Evolutionary conservation across 2,113 vertebrate genomes (phyloP), one percentile per base, ranked within the genome.

Genomic region (Oncorhynchus clarkii): DNA sequence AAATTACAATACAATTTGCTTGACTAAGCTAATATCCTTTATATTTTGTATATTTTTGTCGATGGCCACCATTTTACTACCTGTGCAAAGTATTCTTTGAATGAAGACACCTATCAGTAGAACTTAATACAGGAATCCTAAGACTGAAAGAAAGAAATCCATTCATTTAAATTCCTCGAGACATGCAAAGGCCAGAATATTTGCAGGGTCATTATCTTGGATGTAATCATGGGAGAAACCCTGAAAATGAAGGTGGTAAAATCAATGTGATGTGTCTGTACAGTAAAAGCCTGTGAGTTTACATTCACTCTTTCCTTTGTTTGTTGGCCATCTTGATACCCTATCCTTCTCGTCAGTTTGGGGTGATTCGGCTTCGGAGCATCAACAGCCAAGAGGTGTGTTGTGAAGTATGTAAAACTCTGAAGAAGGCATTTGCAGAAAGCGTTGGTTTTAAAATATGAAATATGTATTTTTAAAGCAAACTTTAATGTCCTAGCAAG

Each of bases 251-350:
- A 70, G 27, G n/a, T 72, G 45, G 49, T 74, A 65, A 45, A 83
- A 87, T 73, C 66, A 5, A 81, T 67, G 74, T 49, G 27, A 22
- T 1, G 14, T 29, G n/a, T 7, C 45, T 14, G 75, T 80, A 78
- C 2, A 54, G 16, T 54, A 54, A 54, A 80, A 51, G 59, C 54
- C 0, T 62, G 45, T 48, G 34, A 18, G 7, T 12, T 1, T 14
- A 81, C 67, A 45, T 13, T 72, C 54, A 29, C 18, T 77, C 66
- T 68, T 27, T 77, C 20, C 49, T 87, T 72, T 77, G 62, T 67
- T 75, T 74, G 51, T 29, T 66, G 9, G 14, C 74, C 84, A 77
- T 69, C 24, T 77, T 70, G 34, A 45, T 26, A 48, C 69, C 82
- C 69, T 11, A 45, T 3, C 75, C 78, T 72, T 71, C 26, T 13